Base-by-base conservation (phyloP, 2,113 vertebrate species). In the Cinclus mexicanus region DNA sequence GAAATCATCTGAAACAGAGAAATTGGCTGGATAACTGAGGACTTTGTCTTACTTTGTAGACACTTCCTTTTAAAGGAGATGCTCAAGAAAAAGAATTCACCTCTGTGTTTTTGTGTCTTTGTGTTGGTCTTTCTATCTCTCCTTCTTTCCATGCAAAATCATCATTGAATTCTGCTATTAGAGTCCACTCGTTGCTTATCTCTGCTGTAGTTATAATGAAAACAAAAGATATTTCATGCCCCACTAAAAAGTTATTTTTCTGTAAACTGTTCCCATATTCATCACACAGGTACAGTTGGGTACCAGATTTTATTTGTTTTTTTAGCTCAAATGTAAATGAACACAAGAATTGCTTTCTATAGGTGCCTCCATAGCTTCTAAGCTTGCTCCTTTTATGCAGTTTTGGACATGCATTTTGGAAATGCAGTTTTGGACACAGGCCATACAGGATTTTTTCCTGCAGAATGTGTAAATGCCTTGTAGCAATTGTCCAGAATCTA, bases 401-500 rank as follows among this genome's bases (percentile, higher is more conserved):
- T 92, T 95, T 95, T 78, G 85, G 71, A 83, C 92, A 83, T 63
- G 56, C 94, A 90, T 94, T 93, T 95, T 97, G 95, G 95, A 95
- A 95, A 94, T 97, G 95, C 96, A 96, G 95, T 97, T 97, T 96
- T 93, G 95, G 95, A 95, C 93, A 96, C 94, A 96, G 95, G 61
- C 82, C 28, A 23, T 64, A 59, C 3, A 9, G 78, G 70, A 44
- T 50, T 67, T 86, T 86, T 90, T 83, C 83, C 75, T 94, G 61
- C 88, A 92, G 83, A 95, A 94, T 7, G 11, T 59, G 33, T 37
- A 74, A 90, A 64, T 83, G 39, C 64, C 76, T 91, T 64, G 64
- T 67, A 93, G 56, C 72, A 83, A 39, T 37, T 89, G 71, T 76
- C 52, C 69, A 90, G 72, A 96, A 64, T 64, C 64, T 52, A 49